Evolutionary conservation across 2,113 vertebrate genomes (phyloP), one percentile per base, ranked within the genome.

Genomic region (Nematolebias whitei): DNA sequence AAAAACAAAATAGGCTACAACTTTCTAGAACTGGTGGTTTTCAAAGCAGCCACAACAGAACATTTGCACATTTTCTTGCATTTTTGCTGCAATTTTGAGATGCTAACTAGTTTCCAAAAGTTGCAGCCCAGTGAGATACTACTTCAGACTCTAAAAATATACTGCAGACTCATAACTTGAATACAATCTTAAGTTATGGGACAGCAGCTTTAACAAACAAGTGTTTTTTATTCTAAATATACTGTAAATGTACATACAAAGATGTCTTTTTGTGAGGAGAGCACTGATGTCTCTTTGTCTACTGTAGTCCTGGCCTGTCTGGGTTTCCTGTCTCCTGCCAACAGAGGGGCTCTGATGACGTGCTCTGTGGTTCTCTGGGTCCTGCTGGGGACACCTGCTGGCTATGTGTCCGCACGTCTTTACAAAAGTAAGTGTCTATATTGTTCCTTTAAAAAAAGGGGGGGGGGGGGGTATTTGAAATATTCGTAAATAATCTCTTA

Each of bases 291-390:
- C 18, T 26, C 2, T 57, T 19, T 68, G 52, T 63, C 47, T 35
- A 0, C 58, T 62, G 5, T 45, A 99, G 98, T 99, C 88, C 94
- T 99, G 82, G 98, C 98, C 77, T 99, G 98, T 84, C 86, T 99
- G 67, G 98, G 97, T 64, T 99, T 99, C 94, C 89, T 99, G 90
- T 99, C 97, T 32, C 98, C 98, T 45, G 98, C 98, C 44, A 99
- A 99, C 87, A 93, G 98, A 74, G 98, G 98, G 32, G 96, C 97
- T 14, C 91, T 99, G 50, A 99, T 99, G 98, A 99, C 98, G 0
- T 99, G 98, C 77, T 93, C 97, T n/a, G 96, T 99, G 70, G 97
- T 99, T 24, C 73, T 99, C 49, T 99, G 98, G 98, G 98, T 99
- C 32, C 91, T 99, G 39, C 93, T 99, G 70, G 98, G 98, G 56